These are phyloP conservation scores for Ancistrus triradiatus DNA, from an alignment of 2,113 vertebrate species.

Conservation along the genomic window DNA sequence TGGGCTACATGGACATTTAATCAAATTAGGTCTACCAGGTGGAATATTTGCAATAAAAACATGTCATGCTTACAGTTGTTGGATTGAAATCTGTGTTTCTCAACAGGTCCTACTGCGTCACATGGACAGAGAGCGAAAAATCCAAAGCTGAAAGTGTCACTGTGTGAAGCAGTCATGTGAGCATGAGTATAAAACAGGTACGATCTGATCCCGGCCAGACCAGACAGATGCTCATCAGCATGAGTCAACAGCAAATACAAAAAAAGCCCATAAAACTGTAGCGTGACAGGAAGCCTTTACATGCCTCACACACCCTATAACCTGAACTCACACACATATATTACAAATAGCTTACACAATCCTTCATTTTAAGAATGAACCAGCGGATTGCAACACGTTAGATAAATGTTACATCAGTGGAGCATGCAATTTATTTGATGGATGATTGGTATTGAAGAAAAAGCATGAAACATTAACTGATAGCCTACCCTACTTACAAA, in stretches of 20 bases:
- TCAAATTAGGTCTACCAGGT: background rate
- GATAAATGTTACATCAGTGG: too few species aligned
- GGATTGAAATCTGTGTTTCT: background rate
- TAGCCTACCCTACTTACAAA: too few species aligned
- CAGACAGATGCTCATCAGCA: slow-evolving; percentile 27
- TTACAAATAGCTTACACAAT: slow-evolving; percentile 11
- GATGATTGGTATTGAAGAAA: background rate
- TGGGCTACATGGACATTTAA: background rate
- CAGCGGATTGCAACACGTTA: background rate
- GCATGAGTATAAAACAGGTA: slow-evolving; percentile 34
- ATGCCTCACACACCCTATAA: slow-evolving; percentile 31
- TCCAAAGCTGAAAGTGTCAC: slow-evolving; percentile 17
- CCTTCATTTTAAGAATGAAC: background rate
- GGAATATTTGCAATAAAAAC: background rate
- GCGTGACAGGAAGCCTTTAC: slow-evolving; percentile 39
- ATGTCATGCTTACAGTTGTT: background rate
- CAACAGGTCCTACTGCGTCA: slow-evolving; percentile 17
- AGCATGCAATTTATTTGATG: background rate
- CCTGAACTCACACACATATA: slow-evolving; percentile 18
- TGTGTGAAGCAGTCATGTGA: slow-evolving; percentile 17
- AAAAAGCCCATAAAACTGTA: slow-evolving; percentile 17
- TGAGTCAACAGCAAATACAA: slow-evolving; percentile 36
- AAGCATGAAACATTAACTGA: too few species aligned
- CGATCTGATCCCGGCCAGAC: slow-evolving; percentile 25
- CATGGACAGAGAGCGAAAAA: background rate